These are phyloP conservation scores for Neomorphus geoffroyi DNA, from an alignment of 2,797 vertebrate species.

Conservation along the genomic window DNA sequence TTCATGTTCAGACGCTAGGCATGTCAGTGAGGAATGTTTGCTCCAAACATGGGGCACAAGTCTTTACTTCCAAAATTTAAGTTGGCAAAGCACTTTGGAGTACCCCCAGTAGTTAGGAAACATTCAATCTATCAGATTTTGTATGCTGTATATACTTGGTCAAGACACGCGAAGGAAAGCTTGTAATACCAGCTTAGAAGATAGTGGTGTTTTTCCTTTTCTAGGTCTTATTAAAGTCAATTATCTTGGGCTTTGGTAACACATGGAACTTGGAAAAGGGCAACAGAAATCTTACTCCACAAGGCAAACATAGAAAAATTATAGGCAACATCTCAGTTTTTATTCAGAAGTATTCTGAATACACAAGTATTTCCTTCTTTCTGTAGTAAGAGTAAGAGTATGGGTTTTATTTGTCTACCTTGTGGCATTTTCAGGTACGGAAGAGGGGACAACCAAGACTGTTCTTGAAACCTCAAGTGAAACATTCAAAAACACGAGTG, in stretches of 20 bases:
- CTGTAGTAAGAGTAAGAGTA: background rate
- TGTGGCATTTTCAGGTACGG: background rate
- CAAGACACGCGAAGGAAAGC: background rate
- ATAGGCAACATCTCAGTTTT: background rate
- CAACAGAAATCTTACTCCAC: background rate
- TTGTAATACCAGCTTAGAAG: background rate
- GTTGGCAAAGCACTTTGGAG: background rate
- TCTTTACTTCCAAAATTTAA: background rate
- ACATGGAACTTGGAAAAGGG: background rate
- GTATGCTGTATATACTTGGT: background rate
- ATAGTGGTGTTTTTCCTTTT: background rate
- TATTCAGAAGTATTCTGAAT: background rate
- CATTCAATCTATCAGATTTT: background rate
- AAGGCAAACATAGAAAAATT: background rate
- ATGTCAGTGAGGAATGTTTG: background rate
- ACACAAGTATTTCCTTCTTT: background rate
- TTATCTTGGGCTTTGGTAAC: background rate
- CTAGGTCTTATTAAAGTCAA: background rate
- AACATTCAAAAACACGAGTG: background rate
- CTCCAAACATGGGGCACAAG: background rate
- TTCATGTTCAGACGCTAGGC: background rate
- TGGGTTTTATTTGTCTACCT: background rate
- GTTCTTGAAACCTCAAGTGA: background rate
- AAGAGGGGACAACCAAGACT: background rate
- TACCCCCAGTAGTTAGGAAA: background rate